Percentiles rank a stretch among this genome's conserved stretches.
These are phyloP conservation scores for Botia almorhae DNA, from an alignment of 2,797 vertebrate species.

Conservation along the genomic window DNA sequence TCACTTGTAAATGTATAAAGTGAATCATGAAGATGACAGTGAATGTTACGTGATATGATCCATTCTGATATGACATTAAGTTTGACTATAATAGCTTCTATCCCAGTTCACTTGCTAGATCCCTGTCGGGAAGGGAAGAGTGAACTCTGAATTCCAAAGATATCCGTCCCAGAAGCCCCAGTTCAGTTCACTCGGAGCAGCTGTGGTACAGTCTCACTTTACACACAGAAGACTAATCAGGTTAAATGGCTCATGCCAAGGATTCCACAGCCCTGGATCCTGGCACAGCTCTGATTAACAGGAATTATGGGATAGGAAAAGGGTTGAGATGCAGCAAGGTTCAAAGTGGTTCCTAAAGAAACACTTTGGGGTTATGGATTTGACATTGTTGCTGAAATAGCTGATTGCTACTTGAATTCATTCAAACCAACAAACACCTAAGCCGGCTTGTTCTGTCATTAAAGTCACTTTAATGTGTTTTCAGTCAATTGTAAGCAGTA, in stretches of 20 bases:
- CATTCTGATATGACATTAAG: background rate
- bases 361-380: background rate
- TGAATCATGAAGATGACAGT: background rate
- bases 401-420: no score
- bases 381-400: background rate
- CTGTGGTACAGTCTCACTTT: conserved; percentile 59
- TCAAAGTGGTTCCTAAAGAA: background rate
- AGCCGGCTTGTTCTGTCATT: background rate
- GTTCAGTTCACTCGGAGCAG: conserved; percentile 48
- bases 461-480: background rate
- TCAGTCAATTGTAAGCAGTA: background rate
- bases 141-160: conserved; percentile 57
- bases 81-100: background rate
- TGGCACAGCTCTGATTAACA: conserved; percentile 34
- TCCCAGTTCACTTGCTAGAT: conserved; percentile 1
- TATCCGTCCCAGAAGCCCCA: conserved; percentile 52
- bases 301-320: conserved; percentile 17
- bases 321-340: background rate
- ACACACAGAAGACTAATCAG: conserved; percentile 54
- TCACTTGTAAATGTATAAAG: background rate
- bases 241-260: conserved; percentile 55
- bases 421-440: no score
- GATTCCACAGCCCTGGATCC: conserved; percentile 44
- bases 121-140: conserved; percentile 10
- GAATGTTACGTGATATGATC: background rate